Evolutionary conservation across 2,888 invertebrate genomes (phyloP), one percentile per base, ranked within the genome.

Genomic region (Leptarthrus brevirostris): DNA sequence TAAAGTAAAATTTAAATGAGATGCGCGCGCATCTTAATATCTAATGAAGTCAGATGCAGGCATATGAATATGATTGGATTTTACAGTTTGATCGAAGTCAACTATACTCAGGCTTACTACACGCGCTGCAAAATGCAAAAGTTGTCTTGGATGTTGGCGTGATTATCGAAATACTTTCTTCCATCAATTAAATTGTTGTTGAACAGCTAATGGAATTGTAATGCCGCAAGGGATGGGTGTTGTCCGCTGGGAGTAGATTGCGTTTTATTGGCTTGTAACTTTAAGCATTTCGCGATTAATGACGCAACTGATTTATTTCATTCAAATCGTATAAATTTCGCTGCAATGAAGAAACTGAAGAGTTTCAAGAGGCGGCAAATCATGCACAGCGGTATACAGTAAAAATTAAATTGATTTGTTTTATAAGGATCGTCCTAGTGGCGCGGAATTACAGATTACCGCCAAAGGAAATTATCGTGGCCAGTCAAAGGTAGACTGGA

Each of bases 1-100:
- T 40, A 40, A 40, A 40, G 10, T 40, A 40, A 36, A 58, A 36
- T 58, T 58, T 20, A 40, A 58, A 58, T 58, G n/a, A 58, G 58
- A 36, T 58, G 58, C 58, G 58, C 58, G 58, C 36, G 20, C 18
- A 18, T 40, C 40, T 40, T n/a, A 40, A 40, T 40, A 8, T 40
- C 10, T 12, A 40, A n/a, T 40, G 12, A 2, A 40, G 20, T 36
- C 58, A 30, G 36, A 58, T 58, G 20, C 10, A 40, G 40, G n/a
- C 40, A 34, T 18, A 36, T 56, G 26, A 30, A n/a, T 56, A 4
- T 56, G 10, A 14, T 18, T 30, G 36, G 58, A 20, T 36, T 58
- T 58, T 36, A 58, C 36, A 58, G 34, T 58, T 58, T 56, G 16
- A 24, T 1, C 30, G 24, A 30, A 8, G 22, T 12, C 12, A 56